These are phyloP conservation scores for Crax fasciolata DNA, from an alignment of 2,797 vertebrate genomes.

Conservation along the genomic window DNA sequence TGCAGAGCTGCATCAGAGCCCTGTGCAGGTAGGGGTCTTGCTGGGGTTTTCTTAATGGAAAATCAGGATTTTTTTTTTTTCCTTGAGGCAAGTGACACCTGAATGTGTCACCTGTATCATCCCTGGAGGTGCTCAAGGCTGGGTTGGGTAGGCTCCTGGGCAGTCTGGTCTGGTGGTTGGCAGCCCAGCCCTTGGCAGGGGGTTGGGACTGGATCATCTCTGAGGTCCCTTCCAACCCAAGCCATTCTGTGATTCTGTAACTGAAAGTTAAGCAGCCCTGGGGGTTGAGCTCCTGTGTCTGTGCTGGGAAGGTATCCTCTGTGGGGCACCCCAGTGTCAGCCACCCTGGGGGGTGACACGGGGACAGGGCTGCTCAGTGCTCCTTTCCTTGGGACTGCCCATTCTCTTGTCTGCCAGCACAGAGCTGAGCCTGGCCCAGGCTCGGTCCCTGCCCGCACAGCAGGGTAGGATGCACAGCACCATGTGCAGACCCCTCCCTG, in stretches of 20 bases:
- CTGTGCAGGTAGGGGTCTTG: not conserved
- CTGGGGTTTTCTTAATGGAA: not conserved
- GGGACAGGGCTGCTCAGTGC: not conserved
- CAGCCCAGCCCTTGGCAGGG: too few relatives aligned
- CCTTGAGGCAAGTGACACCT: not conserved
- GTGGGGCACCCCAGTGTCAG: not conserved
- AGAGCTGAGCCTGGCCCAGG: accelerated
- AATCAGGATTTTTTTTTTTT: not conserved
- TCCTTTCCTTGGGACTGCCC: not conserved
- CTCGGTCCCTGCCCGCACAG: not conserved
- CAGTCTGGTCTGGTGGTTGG: too few relatives aligned
- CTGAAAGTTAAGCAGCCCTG: not conserved
- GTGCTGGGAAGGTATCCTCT: not conserved
- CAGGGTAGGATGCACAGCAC: too few relatives aligned
- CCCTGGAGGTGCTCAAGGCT: too few relatives aligned
- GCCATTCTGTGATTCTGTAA: too few relatives aligned
- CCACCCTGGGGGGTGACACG: not conserved
- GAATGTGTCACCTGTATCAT: not conserved
- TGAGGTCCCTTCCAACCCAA: too few relatives aligned
- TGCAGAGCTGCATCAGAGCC: not conserved
- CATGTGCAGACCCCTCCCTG: accelerated
- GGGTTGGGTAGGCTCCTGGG: too few relatives aligned
- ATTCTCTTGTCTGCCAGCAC: accelerated
- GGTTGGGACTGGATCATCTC: too few relatives aligned
- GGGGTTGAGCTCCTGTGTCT: not conserved